Conservation (phyloP, 2,888 invertebrate species). For the Mythimna loreyi region DNA sequence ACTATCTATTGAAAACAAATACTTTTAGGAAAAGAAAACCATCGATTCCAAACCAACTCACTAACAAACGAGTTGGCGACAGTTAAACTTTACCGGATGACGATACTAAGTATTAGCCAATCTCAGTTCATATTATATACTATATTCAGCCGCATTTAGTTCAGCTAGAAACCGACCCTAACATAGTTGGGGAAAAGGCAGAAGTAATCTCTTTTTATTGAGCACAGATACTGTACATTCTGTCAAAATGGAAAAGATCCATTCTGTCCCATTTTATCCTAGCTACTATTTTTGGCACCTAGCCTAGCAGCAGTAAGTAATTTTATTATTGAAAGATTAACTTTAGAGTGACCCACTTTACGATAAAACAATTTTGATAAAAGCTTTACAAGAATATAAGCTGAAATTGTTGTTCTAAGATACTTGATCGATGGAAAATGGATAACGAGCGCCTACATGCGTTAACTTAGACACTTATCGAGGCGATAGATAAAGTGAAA, state of each 20-base stretch:
- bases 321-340: constrained; percentile 41
- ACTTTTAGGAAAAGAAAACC: no score
- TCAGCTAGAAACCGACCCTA: no score
- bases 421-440: constrained; percentile 41
- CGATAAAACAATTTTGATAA: constrained; percentile 54
- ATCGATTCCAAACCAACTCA: no score
- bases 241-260: not conserved
- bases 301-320: constrained; percentile 5
- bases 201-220: not conserved
- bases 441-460: constrained; percentile 21
- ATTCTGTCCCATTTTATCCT: not conserved
- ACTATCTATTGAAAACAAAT: no score
- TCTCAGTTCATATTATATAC: no score
- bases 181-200: no score
- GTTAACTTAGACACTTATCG: constrained; percentile 14
- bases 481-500: constrained; percentile 1
- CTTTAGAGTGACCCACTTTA: constrained; percentile 34
- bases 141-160: no score
- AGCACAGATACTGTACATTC: no score
- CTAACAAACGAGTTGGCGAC: not conserved
- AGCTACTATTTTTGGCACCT: constrained; percentile 13
- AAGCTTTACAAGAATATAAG: constrained; percentile 41
- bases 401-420: constrained; percentile 33
- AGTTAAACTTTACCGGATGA: not conserved
- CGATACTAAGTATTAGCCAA: not conserved